A percentile compares a stretch with the other conserved stretches of the same genome.
Evolutionary conservation across 2,113 vertebrate genomes (phyloP).

Genomic region (Stegastes partitus): DNA sequence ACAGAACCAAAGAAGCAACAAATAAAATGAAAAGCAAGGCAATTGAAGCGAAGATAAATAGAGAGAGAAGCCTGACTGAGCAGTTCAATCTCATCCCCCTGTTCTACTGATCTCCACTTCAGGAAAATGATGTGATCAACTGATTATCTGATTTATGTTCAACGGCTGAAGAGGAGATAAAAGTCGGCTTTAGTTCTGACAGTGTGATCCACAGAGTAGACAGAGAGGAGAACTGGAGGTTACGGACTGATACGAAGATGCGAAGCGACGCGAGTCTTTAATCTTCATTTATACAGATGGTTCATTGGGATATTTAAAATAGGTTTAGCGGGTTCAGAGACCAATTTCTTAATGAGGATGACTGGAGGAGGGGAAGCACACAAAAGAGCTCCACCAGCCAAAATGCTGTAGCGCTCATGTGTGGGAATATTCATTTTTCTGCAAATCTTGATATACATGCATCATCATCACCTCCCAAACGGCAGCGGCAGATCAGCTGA

Average conservation of each 20-base stretch:
- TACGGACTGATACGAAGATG: slow-evolving; percentile 27
- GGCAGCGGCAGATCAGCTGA: slow-evolving; percentile 18
- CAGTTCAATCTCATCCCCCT: slow-evolving; percentile 27
- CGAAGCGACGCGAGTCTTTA: slow-evolving; percentile 44
- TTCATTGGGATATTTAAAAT: slow-evolving; percentile 55
- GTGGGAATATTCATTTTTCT: slow-evolving; percentile 31
- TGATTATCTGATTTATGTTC: slow-evolving; percentile 66
- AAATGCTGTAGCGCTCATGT: neutral
- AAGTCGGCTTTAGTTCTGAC: slow-evolving; percentile 44
- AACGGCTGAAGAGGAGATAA: slow-evolving; percentile 52
- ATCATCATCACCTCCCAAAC: slow-evolving; percentile 15
- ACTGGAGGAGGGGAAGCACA: slow-evolving; percentile 14
- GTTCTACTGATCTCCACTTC: slow-evolving; percentile 50
- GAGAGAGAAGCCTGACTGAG: slow-evolving; percentile 6
- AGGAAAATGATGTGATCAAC: slow-evolving; percentile 58
- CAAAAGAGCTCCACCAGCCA: slow-evolving; percentile 23
- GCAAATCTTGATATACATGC: slow-evolving; percentile 42
- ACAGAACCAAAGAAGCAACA: neutral
- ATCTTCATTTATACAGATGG: slow-evolving; percentile 43
- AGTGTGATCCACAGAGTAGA: slow-evolving; percentile 28
- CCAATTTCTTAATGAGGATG: slow-evolving; percentile 53
- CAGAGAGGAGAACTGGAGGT: slow-evolving; percentile 5
- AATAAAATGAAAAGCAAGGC: neutral
- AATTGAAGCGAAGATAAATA: slow-evolving; percentile 25
- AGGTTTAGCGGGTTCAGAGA: slow-evolving; percentile 45